Evolutionary conservation across 2,797 vertebrate species (phyloP).

Genomic region (Phrynocephalus vlangalii): DNA sequence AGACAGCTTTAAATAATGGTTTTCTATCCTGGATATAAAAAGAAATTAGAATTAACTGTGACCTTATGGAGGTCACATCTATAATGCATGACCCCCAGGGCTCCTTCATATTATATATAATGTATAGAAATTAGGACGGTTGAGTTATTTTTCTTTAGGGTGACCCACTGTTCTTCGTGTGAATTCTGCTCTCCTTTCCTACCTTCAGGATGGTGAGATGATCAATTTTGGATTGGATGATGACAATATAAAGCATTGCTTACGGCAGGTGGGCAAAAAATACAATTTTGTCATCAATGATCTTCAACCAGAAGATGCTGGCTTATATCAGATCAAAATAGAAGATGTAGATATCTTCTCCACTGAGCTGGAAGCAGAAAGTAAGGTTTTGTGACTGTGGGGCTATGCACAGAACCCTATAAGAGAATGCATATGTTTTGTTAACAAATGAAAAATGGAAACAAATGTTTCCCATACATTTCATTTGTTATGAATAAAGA

Average conservation of each 20-base stretch:
- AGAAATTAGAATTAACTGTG: background rate
- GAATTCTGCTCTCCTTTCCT: background rate
- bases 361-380: conserved; percentile 78
- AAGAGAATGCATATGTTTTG: conserved; percentile 8
- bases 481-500: conserved; percentile 21
- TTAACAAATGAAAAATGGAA: conserved; percentile 11
- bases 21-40: background rate
- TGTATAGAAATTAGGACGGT: background rate
- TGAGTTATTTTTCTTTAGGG: background rate
- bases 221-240: conserved; percentile 78
- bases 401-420: background rate
- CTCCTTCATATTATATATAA: background rate
- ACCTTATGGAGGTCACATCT: background rate
- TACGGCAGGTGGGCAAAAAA: conserved; percentile 84
- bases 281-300: conserved; percentile 79
- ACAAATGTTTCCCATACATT: conserved; percentile 14
- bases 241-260: conserved; percentile 76
- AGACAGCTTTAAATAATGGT: background rate
- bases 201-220: conserved; percentile 84
- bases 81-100: background rate
- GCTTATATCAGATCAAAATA: conserved; percentile 81
- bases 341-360: conserved; percentile 83
- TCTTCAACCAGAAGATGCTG: conserved; percentile 78
- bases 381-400: conserved; percentile 66
- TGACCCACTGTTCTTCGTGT: background rate